Percentiles rank a stretch among this genome's conserved stretches.
These are phyloP conservation scores for Turdus rufiventris DNA, from an alignment of 2,113 vertebrate genomes.

Conservation along the genomic window DNA sequence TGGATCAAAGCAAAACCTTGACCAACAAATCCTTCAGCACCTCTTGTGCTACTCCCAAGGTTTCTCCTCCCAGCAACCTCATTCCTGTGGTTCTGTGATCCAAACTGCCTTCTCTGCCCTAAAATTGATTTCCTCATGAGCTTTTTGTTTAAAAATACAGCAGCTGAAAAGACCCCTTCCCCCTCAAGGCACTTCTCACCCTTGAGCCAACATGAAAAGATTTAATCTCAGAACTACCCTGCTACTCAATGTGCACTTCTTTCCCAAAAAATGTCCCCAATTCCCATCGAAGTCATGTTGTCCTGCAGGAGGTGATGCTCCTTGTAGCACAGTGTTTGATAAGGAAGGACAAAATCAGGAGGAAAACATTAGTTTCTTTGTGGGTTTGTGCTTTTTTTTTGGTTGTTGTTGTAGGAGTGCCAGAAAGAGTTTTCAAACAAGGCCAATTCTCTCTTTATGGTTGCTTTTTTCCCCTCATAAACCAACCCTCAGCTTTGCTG, in stretches of 20 bases:
- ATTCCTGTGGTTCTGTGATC: not conserved
- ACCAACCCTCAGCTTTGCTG: constrained; percentile 11
- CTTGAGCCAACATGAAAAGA: not conserved
- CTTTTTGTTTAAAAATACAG: not conserved
- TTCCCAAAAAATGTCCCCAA: not conserved
- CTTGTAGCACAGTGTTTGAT: not conserved
- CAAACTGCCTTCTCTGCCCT: not conserved
- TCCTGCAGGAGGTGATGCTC: not conserved
- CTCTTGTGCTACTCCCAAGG: not conserved
- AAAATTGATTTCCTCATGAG: not conserved
- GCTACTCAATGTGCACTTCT: rapidly evolving
- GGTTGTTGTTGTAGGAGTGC: not conserved
- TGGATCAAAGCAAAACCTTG: not conserved
- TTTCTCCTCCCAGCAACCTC: not conserved
- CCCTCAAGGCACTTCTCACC: not conserved
- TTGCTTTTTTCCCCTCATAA: constrained; percentile 19
- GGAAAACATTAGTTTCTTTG: not conserved
- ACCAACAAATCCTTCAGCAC: not conserved
- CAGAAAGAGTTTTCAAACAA: not conserved
- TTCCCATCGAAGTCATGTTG: not conserved
- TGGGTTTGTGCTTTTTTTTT: not conserved
- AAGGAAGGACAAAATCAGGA: not conserved
- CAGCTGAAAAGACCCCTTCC: rapidly evolving
- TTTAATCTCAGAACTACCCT: not conserved
- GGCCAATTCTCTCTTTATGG: not conserved